These are phyloP conservation scores for Galaxea fascicularis DNA, from an alignment of 92 coral and sea anemone species.

Conservation along the genomic window DNA sequence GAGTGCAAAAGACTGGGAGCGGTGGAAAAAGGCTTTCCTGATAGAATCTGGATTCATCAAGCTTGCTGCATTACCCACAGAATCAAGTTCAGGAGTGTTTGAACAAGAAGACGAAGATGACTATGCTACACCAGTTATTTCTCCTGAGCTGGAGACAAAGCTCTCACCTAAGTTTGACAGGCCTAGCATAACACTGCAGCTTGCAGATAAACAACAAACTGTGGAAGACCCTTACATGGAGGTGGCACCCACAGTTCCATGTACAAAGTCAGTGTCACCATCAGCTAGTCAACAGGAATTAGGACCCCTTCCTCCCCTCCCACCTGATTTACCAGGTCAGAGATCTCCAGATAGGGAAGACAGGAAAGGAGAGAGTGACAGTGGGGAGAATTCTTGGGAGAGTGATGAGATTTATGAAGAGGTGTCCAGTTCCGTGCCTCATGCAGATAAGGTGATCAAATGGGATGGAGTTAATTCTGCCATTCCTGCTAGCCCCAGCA, in stretches of 20 bases:
- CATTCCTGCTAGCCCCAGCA: neutral
- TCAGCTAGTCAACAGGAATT: slow-evolving; percentile 70
- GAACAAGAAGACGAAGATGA: slow-evolving; percentile 87
- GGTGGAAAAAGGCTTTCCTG: slow-evolving; percentile 90
- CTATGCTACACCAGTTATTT: slow-evolving; percentile 75
- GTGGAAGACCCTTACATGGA: slow-evolving; percentile 72
- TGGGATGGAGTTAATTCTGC: slow-evolving; percentile 41
- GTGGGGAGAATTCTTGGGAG: slow-evolving; percentile 53
- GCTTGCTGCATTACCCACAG: slow-evolving; percentile 74
- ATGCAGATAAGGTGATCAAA: slow-evolving; percentile 62
- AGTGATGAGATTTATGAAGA: slow-evolving; percentile 83
- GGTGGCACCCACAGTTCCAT: slow-evolving; percentile 31
- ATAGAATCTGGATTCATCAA: slow-evolving; percentile 87
- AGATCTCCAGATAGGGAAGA: slow-evolving; percentile 42
- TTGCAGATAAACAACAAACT: slow-evolving; percentile 9
- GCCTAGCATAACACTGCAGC: slow-evolving; percentile 6
- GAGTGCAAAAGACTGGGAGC: slow-evolving; percentile 80
- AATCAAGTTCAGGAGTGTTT: slow-evolving; percentile 84
- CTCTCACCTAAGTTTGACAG: slow-evolving; percentile 7
- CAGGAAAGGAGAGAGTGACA: slow-evolving; percentile 48
- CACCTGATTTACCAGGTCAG: slow-evolving; percentile 71
- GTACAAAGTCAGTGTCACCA: slow-evolving; percentile 11
- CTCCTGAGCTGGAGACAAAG: slow-evolving; percentile 72
- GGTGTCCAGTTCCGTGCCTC: slow-evolving; percentile 53
- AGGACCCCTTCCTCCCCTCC: slow-evolving; percentile 88